phyloP scores from a whole-genome alignment of 1,140 invertebrate species.

The Drosophila sproati region DNA sequence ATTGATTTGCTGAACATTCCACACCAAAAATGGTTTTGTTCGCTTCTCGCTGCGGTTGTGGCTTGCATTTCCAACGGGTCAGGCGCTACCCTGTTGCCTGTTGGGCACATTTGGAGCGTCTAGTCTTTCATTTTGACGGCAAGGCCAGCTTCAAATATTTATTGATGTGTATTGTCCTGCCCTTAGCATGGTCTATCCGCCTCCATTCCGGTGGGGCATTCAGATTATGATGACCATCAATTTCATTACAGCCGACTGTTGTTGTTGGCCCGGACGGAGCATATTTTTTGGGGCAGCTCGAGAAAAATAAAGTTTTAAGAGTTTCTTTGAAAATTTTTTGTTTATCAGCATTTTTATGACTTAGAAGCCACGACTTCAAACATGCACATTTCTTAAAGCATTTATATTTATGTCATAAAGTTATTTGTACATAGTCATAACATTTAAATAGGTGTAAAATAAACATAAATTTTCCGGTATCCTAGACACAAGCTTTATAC shows the following conservation, averaged over 20 bases:
- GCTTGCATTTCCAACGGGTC: conserved; percentile 12
- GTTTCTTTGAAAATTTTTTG: neutral
- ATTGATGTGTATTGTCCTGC: conserved; percentile 6
- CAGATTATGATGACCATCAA: conserved; percentile 50
- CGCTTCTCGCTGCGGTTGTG: conserved; percentile 29
- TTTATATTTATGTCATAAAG: no score
- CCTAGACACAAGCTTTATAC: no score
- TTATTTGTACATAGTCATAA: no score
- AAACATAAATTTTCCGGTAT: no score
- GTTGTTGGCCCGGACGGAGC: conserved; percentile 6
- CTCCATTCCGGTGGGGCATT: neutral
- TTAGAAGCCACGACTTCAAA: no score
- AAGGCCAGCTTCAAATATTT: conserved; percentile 4
- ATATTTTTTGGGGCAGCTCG: neutral
- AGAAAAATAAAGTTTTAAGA: neutral
- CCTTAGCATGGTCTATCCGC: neutral
- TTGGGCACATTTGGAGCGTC: neutral
- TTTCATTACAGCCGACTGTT: conserved; percentile 27
- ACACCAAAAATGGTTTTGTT: conserved; percentile 46
- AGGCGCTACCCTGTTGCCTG: conserved; percentile 14
- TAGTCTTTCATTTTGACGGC: conserved; percentile 3
- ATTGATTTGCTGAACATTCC: conserved; percentile 55
- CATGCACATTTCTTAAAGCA: no score
- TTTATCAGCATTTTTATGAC: neutral
- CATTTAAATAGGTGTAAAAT: no score